These are phyloP conservation scores for Bombus huntii DNA, from an alignment of 1,140 invertebrate species.

Conservation along the genomic window DNA sequence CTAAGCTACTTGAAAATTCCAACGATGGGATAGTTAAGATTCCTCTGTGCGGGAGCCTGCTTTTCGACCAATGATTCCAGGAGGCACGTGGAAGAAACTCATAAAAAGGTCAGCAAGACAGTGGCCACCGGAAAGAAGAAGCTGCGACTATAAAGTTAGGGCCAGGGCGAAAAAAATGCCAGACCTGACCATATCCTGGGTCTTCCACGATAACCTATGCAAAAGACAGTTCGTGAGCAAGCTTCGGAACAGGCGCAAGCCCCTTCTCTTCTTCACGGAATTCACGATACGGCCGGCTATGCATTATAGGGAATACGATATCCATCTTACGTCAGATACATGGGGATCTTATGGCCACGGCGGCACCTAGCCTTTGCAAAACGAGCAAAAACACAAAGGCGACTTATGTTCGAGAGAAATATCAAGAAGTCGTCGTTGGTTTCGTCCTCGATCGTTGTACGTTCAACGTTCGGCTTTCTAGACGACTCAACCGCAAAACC, in stretches of 20 bases:
- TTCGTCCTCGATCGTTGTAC: conserved; percentile 27
- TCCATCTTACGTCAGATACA: conserved; percentile 66
- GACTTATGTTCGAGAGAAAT: conserved; percentile 38
- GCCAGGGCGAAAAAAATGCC: conserved; percentile 40
- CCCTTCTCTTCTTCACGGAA: conserved; percentile 46
- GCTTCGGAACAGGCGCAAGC: conserved; percentile 19
- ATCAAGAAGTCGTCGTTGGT: conserved; percentile 36
- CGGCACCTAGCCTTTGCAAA: conserved; percentile 44
- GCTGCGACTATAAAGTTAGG: too few species aligned
- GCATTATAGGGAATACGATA: conserved; percentile 69
- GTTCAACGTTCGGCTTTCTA: conserved; percentile 26
- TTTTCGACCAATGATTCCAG: too few species aligned
- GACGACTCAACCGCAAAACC: conserved; percentile 61
- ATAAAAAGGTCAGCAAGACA: background rate
- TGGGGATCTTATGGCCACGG: conserved; percentile 49
- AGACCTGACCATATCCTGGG: conserved; percentile 31
- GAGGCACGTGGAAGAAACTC: conserved; percentile 17
- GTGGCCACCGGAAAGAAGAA: conserved; percentile 1
- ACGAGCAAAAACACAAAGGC: conserved; percentile 35
- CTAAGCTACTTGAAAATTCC: background rate
- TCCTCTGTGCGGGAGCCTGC: background rate
- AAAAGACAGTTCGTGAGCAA: conserved; percentile 60
- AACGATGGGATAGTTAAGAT: background rate
- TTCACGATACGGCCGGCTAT: conserved; percentile 61
- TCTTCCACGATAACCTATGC: conserved; percentile 65